Base-by-base conservation (phyloP, 2,797 vertebrate genomes). In the Lacerta bilineata region DNA sequence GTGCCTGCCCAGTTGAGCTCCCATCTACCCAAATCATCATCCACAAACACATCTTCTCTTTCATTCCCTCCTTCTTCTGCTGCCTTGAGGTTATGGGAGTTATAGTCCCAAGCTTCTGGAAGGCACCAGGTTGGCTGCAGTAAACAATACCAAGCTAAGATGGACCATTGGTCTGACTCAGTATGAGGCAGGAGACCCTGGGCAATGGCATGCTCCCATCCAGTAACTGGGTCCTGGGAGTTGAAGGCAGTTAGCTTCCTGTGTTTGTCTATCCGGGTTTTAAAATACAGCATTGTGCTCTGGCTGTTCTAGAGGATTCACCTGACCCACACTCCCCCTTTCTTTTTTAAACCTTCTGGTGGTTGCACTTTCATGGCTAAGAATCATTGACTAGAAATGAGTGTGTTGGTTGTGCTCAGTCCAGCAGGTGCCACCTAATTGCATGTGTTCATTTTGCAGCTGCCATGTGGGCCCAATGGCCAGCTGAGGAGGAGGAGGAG, bases 391-490 rank as follows among this genome's bases (percentile, higher is more conserved):
- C 72, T 46, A 0, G 36, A 72, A 85, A 17, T 6, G 43, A 89
- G 64, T 25, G 8, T 11, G 55, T 39, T 80, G 84, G 8, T 20
- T 80, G 41, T 69, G 68, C 46, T 50, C 25, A 80, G 90, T 17
- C 0, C 80, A 88, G 91, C 94, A 94, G 95, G 93, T 94, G 96
- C 95, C 95, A 92, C 89, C 74, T 87, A 23, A 91, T 92, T 93
- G 93, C 72, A 68, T 88, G 90, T 94, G 83, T 93, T 94, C 43
- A 80, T 93, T 93, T 94, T 90, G 89, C 95, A 95, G 94, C 93
- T 93, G 94, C 90, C 90, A 79, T 80, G 93, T 88, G 90, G 89
- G 75, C 80, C 33, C 64, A 64, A 27, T 9, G 41, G 77, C 92
- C 92, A 94, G 91, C 92, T 93, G 92, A 95, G 91, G 96, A 93